phyloP scores from a whole-genome alignment of 2,113 vertebrate species.

The Pangasianodon hypophthalmus region DNA sequence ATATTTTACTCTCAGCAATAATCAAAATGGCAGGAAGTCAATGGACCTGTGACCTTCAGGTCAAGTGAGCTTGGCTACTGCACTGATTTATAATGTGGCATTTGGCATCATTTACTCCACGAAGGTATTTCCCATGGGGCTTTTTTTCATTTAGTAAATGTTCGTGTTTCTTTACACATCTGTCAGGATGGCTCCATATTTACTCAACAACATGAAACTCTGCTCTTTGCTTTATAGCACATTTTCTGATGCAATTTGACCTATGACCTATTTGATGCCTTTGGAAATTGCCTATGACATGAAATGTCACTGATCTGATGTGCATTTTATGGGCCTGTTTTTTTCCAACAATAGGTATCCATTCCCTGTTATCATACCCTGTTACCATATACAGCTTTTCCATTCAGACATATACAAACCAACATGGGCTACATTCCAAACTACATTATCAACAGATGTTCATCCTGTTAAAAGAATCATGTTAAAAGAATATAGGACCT shows the following conservation, averaged over 20 bases:
- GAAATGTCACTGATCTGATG: too few relatives aligned
- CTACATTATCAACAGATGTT: not conserved
- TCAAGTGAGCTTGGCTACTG: slow-evolving; percentile 61
- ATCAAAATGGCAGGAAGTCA: slow-evolving; percentile 73
- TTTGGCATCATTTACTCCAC: slow-evolving; percentile 64
- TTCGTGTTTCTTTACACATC: not conserved
- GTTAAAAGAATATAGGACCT: not conserved
- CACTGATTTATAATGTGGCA: slow-evolving; percentile 71
- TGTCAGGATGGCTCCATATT: not conserved
- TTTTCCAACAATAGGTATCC: not conserved
- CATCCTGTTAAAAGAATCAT: not conserved
- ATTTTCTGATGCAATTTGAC: not conserved
- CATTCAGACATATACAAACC: not conserved
- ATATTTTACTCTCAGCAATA: slow-evolving; percentile 56
- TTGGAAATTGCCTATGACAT: not conserved
- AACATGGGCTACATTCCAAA: not conserved
- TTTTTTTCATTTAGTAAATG: not conserved
- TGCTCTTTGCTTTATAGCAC: not conserved
- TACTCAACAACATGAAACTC: not conserved
- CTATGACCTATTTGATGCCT: too few relatives aligned
- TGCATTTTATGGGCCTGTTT: not conserved
- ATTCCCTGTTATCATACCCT: not conserved
- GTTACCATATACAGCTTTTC: not conserved
- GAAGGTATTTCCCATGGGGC: slow-evolving; percentile 15
- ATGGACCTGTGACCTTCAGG: slow-evolving; percentile 74